Evolutionary conservation across 2,888 invertebrate species (phyloP).

Genomic region (Eristalis pertinax): DNA sequence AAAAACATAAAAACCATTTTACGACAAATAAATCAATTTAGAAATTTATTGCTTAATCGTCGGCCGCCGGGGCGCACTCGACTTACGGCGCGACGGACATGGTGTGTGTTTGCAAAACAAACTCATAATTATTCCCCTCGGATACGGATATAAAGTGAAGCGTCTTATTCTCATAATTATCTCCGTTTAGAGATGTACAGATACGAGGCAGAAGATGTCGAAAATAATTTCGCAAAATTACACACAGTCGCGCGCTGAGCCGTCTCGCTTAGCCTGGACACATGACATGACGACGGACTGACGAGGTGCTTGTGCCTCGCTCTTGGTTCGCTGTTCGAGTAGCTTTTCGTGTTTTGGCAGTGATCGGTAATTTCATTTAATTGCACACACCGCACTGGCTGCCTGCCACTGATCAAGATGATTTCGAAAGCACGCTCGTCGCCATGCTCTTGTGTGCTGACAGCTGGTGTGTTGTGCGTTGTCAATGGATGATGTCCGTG

Average conservation of each 20-base stretch:
- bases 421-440: background rate
- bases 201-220: background rate
- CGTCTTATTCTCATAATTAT: background rate
- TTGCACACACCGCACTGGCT: background rate
- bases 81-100: background rate
- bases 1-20: background rate
- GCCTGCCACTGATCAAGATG: background rate
- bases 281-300: background rate
- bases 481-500: background rate
- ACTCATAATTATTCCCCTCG: background rate
- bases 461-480: background rate
- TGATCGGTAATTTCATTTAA: background rate
- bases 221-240: slow-evolving; percentile 11
- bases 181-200: background rate
- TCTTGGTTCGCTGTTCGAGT: background rate
- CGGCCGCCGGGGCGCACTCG: background rate
- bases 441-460: background rate
- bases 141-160: background rate
- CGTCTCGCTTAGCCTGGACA: slow-evolving; percentile 11
- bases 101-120: background rate
- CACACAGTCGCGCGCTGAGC: slow-evolving; percentile 4
- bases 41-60: background rate
- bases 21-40: background rate
- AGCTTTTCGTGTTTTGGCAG: background rate
- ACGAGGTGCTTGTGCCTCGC: background rate